Conservation (phyloP, 2,113 vertebrate genomes). For the Ginglymostoma cirratum region DNA sequence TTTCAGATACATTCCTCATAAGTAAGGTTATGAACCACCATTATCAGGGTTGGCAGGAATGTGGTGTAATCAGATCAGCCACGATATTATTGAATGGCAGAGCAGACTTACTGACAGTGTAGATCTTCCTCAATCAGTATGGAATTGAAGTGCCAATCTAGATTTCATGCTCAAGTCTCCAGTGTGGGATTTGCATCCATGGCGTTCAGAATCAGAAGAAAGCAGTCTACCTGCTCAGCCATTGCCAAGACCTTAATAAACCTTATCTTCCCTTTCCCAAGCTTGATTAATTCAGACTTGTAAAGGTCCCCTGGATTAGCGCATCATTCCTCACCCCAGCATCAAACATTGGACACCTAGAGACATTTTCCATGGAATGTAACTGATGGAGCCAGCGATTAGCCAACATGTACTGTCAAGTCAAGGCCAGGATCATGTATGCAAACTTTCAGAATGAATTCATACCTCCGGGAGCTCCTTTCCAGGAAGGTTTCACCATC, state of each 20-base stretch:
- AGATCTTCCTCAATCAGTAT: neutral
- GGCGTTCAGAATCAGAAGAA: neutral
- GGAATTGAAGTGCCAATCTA: neutral
- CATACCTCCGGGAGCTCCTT: neutral
- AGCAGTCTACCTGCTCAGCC: neutral
- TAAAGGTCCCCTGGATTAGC: neutral
- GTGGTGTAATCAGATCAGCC: too few species aligned
- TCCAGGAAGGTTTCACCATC: neutral
- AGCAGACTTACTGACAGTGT: neutral
- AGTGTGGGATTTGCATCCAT: neutral
- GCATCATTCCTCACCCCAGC: neutral
- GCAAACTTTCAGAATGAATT: neutral
- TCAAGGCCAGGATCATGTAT: neutral
- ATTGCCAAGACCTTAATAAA: neutral
- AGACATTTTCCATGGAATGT: neutral
- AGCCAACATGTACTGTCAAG: neutral
- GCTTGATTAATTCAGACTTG: neutral
- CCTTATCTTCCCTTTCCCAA: neutral
- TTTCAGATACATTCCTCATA: too few species aligned
- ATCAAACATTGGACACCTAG: neutral
- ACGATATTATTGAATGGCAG: neutral
- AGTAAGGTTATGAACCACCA: too few species aligned
- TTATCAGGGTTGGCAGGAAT: too few species aligned
- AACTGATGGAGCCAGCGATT: neutral
- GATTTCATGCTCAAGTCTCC: neutral